Conservation (phyloP, 2,888 invertebrate genomes). For the Polyploca ridens region DNA sequence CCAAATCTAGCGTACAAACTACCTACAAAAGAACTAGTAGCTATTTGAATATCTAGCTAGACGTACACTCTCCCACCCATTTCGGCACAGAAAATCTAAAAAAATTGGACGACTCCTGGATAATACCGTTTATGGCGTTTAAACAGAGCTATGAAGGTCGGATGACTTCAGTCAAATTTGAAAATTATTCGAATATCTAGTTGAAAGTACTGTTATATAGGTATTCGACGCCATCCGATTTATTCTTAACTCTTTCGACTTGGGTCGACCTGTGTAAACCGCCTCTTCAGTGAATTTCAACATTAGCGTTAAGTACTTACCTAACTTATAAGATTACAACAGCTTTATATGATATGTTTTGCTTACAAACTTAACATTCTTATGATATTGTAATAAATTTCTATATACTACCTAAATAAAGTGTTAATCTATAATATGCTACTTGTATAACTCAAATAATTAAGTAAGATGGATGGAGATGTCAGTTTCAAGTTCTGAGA, state of each 20-base stretch:
- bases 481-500: constrained; percentile 19
- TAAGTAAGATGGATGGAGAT: constrained; percentile 10
- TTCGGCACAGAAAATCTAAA: constrained; percentile 63
- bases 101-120: constrained; percentile 74
- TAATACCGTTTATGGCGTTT: constrained; percentile 56
- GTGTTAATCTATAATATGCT: constrained; percentile 47
- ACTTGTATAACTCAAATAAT: constrained; percentile 30
- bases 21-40: constrained; percentile 18
- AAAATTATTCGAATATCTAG: background rate
- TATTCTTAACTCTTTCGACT: background rate
- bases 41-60: constrained; percentile 33
- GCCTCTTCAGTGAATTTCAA: constrained; percentile 61
- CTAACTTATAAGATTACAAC: constrained; percentile 56
- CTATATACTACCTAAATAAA: constrained; percentile 36
- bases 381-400: constrained; percentile 57
- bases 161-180: background rate
- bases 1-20: constrained; percentile 53
- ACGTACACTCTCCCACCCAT: constrained; percentile 45
- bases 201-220: background rate
- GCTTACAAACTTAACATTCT: constrained; percentile 62
- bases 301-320: constrained; percentile 59
- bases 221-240: background rate
- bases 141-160: background rate
- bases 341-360: constrained; percentile 64
- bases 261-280: background rate